phyloP scores from a whole-genome alignment of 2,888 invertebrate species.

The Raillietiella orientalis region DNA sequence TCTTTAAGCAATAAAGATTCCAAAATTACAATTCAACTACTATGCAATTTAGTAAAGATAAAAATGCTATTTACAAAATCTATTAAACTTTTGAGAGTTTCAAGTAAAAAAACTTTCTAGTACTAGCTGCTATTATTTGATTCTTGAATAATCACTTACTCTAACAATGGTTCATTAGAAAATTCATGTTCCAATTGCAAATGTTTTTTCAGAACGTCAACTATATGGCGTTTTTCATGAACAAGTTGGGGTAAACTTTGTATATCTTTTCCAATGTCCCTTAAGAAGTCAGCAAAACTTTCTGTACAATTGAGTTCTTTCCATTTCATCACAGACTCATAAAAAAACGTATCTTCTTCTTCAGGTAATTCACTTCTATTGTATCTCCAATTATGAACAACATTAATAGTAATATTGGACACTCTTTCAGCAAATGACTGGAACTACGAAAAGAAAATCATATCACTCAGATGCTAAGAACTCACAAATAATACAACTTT shows the following conservation, averaged over 20 bases:
- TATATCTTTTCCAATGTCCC: constrained; percentile 34
- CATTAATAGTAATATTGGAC: constrained; percentile 49
- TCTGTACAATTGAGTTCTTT: constrained; percentile 52
- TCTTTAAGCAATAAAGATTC: not conserved
- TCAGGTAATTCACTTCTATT: constrained; percentile 25
- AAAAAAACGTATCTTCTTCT: constrained; percentile 38
- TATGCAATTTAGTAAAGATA: constrained; percentile 2
- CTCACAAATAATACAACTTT: not conserved
- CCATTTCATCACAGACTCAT: constrained; percentile 58
- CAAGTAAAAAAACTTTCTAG: not conserved
- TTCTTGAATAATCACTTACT: constrained; percentile 31
- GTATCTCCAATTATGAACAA: constrained; percentile 48
- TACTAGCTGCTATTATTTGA: too few relatives aligned
- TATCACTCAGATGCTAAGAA: constrained; percentile 1
- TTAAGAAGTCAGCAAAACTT: constrained; percentile 39
- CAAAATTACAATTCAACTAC: constrained; percentile 2
- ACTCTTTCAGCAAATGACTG: constrained; percentile 61
- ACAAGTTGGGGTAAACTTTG: constrained; percentile 48
- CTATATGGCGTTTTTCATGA: constrained; percentile 38
- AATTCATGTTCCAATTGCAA: constrained; percentile 32
- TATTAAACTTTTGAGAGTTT: constrained; percentile 2
- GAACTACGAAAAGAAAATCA: constrained; percentile 21
- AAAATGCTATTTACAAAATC: constrained; percentile 2
- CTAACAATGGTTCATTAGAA: constrained; percentile 44
- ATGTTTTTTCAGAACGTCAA: constrained; percentile 34